Evolutionary conservation across 2,797 vertebrate species (phyloP).

Genomic region (Synaphobranchus kaupii): DNA sequence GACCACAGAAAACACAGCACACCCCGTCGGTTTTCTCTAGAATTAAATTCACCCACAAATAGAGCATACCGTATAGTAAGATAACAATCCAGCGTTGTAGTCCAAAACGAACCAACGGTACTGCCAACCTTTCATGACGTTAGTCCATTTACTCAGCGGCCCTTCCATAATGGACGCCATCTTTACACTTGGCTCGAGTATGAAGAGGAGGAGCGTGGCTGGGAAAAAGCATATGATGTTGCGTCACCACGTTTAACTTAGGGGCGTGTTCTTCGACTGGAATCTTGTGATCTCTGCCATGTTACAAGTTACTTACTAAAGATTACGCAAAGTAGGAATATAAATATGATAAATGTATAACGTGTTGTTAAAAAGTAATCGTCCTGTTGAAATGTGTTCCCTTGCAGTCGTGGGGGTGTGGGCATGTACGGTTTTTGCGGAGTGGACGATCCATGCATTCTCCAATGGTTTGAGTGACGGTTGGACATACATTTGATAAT

Average conservation of each 20-base stretch:
- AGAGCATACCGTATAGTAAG: slow-evolving; percentile 90
- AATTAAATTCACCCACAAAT: not conserved
- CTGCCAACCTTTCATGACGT: slow-evolving; percentile 99
- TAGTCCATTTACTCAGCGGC: slow-evolving; percentile 98
- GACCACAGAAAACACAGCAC: not conserved
- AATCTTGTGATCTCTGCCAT: not conserved
- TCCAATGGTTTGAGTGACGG: not conserved
- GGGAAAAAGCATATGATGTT: slow-evolving; percentile 28
- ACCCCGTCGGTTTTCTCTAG: not conserved
- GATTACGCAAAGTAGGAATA: too few relatives aligned
- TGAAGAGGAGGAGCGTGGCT: slow-evolving; percentile 49
- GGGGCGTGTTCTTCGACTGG: slow-evolving; percentile 10
- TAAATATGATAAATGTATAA: not conserved
- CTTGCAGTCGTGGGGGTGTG: not conserved
- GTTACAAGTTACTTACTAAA: not conserved
- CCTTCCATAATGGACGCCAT: slow-evolving; percentile 99
- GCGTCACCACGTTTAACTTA: slow-evolving; percentile 45
- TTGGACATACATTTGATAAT: not conserved
- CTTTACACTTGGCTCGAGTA: slow-evolving; percentile 71
- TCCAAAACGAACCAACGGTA: slow-evolving; percentile 98
- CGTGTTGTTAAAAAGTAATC: not conserved
- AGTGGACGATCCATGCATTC: not conserved
- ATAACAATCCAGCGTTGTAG: slow-evolving; percentile 93
- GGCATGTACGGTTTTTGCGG: not conserved
- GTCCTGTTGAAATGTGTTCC: not conserved